phyloP scores from a whole-genome alignment of 2,888 invertebrate species.

The Nomada ferruginata region DNA sequence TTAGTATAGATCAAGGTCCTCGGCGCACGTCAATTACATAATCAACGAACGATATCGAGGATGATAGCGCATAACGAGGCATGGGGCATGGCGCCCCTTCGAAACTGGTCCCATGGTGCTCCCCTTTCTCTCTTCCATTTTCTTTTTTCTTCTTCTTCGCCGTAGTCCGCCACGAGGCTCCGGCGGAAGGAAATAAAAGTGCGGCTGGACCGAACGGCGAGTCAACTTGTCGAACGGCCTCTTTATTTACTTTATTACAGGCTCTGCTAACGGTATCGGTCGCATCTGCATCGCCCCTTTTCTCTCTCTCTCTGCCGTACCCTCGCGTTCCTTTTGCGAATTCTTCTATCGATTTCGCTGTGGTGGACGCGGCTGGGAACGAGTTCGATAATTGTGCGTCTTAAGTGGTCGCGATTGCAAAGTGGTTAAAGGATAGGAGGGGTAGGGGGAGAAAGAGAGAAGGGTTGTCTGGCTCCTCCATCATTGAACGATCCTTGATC shows the following conservation, averaged over 20 bases:
- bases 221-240: constrained; percentile 72
- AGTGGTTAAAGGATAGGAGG: not conserved
- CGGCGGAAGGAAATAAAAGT: constrained; percentile 73
- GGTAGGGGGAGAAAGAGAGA: not conserved
- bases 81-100: constrained; percentile 1
- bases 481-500: not conserved
- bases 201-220: constrained; percentile 68
- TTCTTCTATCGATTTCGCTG: constrained; percentile 73
- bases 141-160: constrained; percentile 35
- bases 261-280: constrained; percentile 81
- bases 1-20: constrained; percentile 62
- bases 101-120: constrained; percentile 63
- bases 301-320: not conserved
- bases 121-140: not conserved
- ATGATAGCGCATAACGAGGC: constrained; percentile 71
- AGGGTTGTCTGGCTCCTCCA: not conserved
- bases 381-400: constrained; percentile 65
- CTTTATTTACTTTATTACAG: constrained; percentile 84
- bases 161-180: constrained; percentile 45
- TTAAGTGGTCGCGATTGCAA: constrained; percentile 58
- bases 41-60: constrained; percentile 72
- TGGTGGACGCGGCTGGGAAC: constrained; percentile 33
- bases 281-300: constrained; percentile 67
- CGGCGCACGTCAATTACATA: constrained; percentile 74
- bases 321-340: constrained; percentile 63